Evolutionary conservation across 30 jellyfish, hydroid and myxozoan species (phyloP).

Genomic region (Catostylus mosaicus): DNA sequence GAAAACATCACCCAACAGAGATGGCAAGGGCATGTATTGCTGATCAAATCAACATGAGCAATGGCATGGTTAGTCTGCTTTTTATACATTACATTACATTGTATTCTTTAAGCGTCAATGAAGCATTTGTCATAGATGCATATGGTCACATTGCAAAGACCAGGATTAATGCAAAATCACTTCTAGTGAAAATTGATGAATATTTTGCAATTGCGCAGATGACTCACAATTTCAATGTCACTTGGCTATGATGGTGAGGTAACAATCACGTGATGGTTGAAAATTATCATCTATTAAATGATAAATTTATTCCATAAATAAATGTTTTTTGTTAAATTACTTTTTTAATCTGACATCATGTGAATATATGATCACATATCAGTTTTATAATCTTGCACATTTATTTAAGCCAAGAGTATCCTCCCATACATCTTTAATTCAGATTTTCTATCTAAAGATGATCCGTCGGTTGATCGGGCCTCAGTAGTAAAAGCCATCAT

Average conservation of each 20-base stretch:
- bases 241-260: no score
- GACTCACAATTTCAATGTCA: no score
- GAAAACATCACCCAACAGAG: slow-evolving; percentile 16
- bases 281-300: neutral
- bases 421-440: neutral
- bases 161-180: no score
- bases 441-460: slow-evolving; percentile 1
- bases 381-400: neutral
- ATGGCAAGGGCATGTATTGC: slow-evolving; percentile 8
- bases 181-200: no score
- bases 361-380: neutral
- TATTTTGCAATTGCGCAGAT: no score
- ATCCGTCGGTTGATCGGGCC: neutral
- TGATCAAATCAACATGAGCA: slow-evolving; percentile 29
- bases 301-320: neutral
- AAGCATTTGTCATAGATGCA: no score
- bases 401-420: neutral
- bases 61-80: slow-evolving; percentile 11
- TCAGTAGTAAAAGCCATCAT: neutral
- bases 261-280: no score
- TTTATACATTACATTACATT: no score
- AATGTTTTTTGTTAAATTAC: no score
- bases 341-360: no score
- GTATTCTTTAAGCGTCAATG: no score
- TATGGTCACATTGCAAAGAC: no score